phyloP scores from a whole-genome alignment of 1,140 invertebrate species.

The Aphaenogaster rudis region DNA sequence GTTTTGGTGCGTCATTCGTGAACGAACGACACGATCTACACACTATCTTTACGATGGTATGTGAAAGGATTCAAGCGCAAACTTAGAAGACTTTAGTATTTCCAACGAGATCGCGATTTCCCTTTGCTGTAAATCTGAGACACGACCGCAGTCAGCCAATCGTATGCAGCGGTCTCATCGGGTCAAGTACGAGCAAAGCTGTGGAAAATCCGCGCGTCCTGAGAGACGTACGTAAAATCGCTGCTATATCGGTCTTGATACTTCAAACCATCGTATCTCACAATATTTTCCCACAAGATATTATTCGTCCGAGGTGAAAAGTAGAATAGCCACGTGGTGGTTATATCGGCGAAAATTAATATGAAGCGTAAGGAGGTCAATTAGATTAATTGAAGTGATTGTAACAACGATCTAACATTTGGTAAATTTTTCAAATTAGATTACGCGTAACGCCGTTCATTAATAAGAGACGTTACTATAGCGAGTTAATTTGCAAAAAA shows the following conservation, averaged over 20 bases:
- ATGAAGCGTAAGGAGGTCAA: background rate
- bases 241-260: background rate
- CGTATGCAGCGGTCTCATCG: slow-evolving; percentile 1
- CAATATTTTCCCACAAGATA: background rate
- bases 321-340: background rate
- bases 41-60: background rate
- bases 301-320: background rate
- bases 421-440: background rate
- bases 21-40: background rate
- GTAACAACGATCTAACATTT: background rate
- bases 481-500: background rate
- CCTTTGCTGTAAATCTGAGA: slow-evolving; percentile 25
- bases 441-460: background rate
- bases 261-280: background rate
- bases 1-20: background rate
- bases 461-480: background rate
- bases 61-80: slow-evolving; percentile 19
- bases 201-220: slow-evolving; percentile 3
- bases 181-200: slow-evolving; percentile 42
- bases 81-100: slow-evolving; percentile 25
- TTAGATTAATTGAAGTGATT: background rate
- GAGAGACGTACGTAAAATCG: background rate
- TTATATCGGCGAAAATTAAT: no score
- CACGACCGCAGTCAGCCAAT: slow-evolving; percentile 26
- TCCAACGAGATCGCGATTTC: slow-evolving; percentile 23